Conservation (phyloP, 2,888 invertebrate genomes). For the Eugnorisma glareosa region DNA sequence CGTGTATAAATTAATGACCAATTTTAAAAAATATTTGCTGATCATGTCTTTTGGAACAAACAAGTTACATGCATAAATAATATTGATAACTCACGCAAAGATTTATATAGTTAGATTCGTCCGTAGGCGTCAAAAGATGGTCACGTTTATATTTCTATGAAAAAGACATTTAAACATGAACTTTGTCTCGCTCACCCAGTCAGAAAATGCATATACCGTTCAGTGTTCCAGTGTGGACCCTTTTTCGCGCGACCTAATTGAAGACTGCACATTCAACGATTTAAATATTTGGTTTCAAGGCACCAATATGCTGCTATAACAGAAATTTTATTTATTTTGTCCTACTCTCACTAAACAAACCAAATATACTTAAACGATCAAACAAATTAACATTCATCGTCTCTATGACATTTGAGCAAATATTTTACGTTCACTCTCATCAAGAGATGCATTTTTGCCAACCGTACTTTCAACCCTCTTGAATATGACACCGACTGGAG, state of each 20-base stretch:
- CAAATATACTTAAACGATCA: background rate
- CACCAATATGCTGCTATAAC: background rate
- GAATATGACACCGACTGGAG: constrained; percentile 87
- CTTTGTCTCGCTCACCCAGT: background rate
- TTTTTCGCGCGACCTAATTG: background rate
- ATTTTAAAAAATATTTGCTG: background rate
- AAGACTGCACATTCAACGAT: background rate
- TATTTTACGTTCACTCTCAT: constrained; percentile 22
- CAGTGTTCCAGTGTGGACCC: background rate
- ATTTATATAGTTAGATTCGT: background rate
- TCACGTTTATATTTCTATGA: background rate
- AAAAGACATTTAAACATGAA: background rate
- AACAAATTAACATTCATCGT: constrained; percentile 15
- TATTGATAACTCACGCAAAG: background rate
- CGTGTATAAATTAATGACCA: background rate
- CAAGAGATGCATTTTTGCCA: constrained; percentile 65
- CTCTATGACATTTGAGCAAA: background rate
- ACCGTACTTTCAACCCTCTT: constrained; percentile 80
- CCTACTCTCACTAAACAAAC: background rate
- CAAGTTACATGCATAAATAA: background rate
- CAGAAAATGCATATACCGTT: background rate
- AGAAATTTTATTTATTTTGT: constrained; percentile 1
- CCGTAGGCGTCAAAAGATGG: background rate
- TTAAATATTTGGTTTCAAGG: background rate
- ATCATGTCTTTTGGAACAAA: background rate